These are phyloP conservation scores for Sturmia bella DNA, from an alignment of 2,888 invertebrate species.

Conservation along the genomic window DNA sequence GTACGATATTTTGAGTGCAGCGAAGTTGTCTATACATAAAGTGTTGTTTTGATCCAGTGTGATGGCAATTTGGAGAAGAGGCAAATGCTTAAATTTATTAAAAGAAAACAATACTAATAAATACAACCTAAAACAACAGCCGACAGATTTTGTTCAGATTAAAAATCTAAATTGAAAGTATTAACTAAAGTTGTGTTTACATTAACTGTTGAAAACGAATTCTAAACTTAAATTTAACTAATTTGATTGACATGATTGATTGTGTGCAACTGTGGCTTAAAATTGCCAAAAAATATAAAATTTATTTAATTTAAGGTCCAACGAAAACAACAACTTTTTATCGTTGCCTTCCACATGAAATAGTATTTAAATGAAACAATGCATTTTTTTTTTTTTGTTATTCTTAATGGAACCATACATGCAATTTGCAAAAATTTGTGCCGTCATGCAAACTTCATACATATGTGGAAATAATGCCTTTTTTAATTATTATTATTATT, in stretches of 20 bases:
- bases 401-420: slow-evolving; percentile 74
- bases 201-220: background rate
- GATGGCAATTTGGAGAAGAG: slow-evolving; percentile 32
- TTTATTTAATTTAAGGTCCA: background rate
- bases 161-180: slow-evolving; percentile 8
- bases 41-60: slow-evolving; percentile 9
- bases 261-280: slow-evolving; percentile 19
- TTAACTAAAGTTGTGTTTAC: slow-evolving; percentile 56
- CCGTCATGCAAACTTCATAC: slow-evolving; percentile 65
- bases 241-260: slow-evolving; percentile 3
- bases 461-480: slow-evolving; percentile 55
- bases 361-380: background rate
- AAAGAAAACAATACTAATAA: slow-evolving; percentile 43
- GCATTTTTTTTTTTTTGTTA: slow-evolving; percentile 61
- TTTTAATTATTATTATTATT: slow-evolving; percentile 44
- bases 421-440: slow-evolving; percentile 72
- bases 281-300: slow-evolving; percentile 8
- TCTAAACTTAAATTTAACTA: slow-evolving; percentile 1
- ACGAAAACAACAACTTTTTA: slow-evolving; percentile 15
- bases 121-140: slow-evolving; percentile 60
- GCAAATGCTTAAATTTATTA: slow-evolving; percentile 27
- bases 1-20: slow-evolving; percentile 60
- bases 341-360: background rate
- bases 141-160: slow-evolving; percentile 46
- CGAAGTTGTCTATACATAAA: slow-evolving; percentile 35